Base-by-base conservation (phyloP, 2,888 invertebrate genomes). In the Caenorhabditis panamensis region DNA sequence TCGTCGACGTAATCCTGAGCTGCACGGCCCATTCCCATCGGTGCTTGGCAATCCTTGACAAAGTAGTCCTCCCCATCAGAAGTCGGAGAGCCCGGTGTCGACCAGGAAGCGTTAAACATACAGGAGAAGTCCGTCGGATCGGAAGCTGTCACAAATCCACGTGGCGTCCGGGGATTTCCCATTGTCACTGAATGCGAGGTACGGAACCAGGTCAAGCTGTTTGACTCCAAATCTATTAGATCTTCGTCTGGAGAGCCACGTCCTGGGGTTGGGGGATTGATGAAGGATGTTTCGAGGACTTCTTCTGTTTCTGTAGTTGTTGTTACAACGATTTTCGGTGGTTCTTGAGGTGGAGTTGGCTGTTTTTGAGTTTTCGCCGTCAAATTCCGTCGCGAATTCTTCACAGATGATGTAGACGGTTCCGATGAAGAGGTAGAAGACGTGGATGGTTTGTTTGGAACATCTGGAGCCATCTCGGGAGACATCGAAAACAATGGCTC, bases 181-280 rank as follows among this genome's bases (percentile, higher is more conserved):
- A 22, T 4, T 0, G 56, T 44, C 13, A 58, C 22, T 5, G 56
- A 11, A 9, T n/a, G 8, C 0, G 36, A 20, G 0, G 22, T 5
- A 36, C 26, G 24, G 0, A 18, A 11, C 64, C 73, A 73, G 28
- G 64, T 59, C 28, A 73, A 18, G 28, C 73, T 73, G 24, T 73
- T 64, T 18, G 73, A 49, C 20, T 73, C 73, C 37, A 73, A 22
- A 31, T 73, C 73, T 59, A 73, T 49, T 5, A 64, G 51, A 22
- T 73, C 73, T 20, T 64, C 64, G 37, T 64, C 64, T 3, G 73
- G 73, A 26, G 73, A 20, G 18, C 73, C 24, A n/a, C 73, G 64
- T 16, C 73, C 73, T 0, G 73, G 73, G 1, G 73, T 73, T 18
- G 41, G 58, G 6, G 73, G 73, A 28, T 64, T 73, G 9, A 31